Base-by-base conservation (phyloP, 2,797 vertebrate genomes). In the Sorex maritimensis region DNA sequence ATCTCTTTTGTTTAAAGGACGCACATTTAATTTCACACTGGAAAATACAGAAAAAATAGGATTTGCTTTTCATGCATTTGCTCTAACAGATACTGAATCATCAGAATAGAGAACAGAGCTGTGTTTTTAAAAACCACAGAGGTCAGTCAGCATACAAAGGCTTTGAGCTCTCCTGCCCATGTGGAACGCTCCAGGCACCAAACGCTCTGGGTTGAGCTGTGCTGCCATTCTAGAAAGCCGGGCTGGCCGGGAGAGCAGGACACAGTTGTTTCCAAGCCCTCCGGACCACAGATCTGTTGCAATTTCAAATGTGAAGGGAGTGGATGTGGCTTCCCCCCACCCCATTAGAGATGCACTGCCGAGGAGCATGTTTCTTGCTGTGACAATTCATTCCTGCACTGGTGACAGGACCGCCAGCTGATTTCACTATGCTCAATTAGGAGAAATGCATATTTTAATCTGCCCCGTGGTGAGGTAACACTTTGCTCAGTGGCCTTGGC, bases 401-500 rank as follows among this genome's bases (percentile, higher is more conserved):
- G 92, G 96, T 98, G 98, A 98, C 98, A 98, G 97, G 98, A 97
- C 97, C 96, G 84, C 98, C 97, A 87, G 97, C 98, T 98, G 98
- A 97, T 97, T 98, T 97, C 41, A 96, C 97, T 98, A 87, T 98
- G 98, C 98, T 98, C 98, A 98, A 98, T 98, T 98, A 98, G 97
- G 97, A 97, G 97, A 97, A 98, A 98, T 96, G 98, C 98, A 97
- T 98, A 98, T 98, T 98, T 98, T 98, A 98, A 98, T 98, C 98
- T 96, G 88, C 98, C 98, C 98, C 75, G 96, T 96, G 97, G 98
- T 97, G 98, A 97, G 97, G 97, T 97, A 97, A 97, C 98, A 98
- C 98, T 98, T 98, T 95, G 94, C 96, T 97, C 96, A 87, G 97
- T 97, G 97, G 97, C 98, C 98, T 98, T 98, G 98, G 98, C 98